Conservation (phyloP, 2,113 vertebrate species). For the Varanus komodoensis region DNA sequence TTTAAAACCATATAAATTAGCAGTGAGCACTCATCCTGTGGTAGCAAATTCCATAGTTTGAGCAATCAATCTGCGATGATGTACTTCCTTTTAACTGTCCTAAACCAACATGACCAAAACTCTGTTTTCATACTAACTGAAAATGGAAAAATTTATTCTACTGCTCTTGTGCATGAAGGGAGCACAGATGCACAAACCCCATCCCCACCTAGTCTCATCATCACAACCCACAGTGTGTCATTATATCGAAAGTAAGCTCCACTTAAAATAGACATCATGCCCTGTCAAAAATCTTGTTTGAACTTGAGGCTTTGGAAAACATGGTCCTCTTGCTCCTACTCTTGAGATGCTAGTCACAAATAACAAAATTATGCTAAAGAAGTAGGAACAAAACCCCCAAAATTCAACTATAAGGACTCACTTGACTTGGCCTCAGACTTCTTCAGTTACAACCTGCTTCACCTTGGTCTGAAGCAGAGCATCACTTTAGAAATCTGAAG, state of each 20-base stretch:
- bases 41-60: no score
- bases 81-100: no score
- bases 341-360: neutral
- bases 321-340: conserved; percentile 31
- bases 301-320: conserved; percentile 43
- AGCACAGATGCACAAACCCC: neutral
- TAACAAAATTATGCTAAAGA: neutral
- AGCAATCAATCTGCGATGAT: no score
- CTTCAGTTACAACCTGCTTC: neutral
- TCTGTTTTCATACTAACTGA: neutral
- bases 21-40: no score
- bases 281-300: neutral
- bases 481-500: neutral
- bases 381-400: neutral
- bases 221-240: neutral
- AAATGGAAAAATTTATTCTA: neutral
- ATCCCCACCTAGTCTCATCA: no score
- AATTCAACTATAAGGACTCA: neutral
- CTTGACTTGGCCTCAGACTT: neutral
- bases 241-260: neutral
- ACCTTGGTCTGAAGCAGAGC: neutral
- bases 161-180: neutral
- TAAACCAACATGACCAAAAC: no score
- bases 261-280: neutral
- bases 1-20: no score